A percentile compares a stretch with the other conserved stretches of the same genome.
Evolutionary conservation across 2,113 vertebrate species (phyloP).

Genomic region (Stegostoma tigrinum): DNA sequence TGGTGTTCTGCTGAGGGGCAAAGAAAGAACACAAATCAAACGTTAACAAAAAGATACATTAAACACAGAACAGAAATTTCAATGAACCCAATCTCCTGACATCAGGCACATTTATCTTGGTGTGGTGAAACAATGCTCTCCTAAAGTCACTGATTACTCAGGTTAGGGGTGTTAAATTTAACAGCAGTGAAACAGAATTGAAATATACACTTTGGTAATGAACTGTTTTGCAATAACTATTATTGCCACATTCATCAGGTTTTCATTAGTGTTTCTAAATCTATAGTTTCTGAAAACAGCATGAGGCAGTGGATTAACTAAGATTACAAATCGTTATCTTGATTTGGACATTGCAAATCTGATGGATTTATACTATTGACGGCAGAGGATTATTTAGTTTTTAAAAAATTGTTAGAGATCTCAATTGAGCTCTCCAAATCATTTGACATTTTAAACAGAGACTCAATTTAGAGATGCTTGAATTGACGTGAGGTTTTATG

Average conservation of each 20-base stretch:
- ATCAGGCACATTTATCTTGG: not conserved
- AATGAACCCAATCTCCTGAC: not conserved
- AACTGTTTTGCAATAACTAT: not conserved
- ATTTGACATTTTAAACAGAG: constrained; percentile 20
- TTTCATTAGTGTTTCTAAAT: constrained; percentile 28
- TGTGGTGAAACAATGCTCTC: not conserved
- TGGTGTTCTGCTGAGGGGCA: not conserved
- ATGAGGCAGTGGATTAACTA: constrained; percentile 14
- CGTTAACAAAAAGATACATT: not conserved
- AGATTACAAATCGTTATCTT: constrained; percentile 17
- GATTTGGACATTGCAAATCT: constrained; percentile 23
- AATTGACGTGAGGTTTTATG: not conserved
- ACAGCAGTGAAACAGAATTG: not conserved
- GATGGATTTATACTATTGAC: constrained; percentile 3
- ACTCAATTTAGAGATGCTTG: constrained; percentile 1
- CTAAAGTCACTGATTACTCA: not conserved
- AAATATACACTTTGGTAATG: not conserved
- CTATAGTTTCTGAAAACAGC: constrained; percentile 12
- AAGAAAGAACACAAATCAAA: not conserved
- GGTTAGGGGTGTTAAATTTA: too few relatives aligned
- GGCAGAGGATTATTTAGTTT: not conserved
- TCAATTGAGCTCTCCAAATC: not conserved
- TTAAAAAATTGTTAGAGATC: not conserved
- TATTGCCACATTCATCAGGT: not conserved
- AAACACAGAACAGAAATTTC: not conserved